These are phyloP conservation scores for Zaprionus ornatus DNA, from an alignment of 1,140 invertebrate species.

Conservation along the genomic window DNA sequence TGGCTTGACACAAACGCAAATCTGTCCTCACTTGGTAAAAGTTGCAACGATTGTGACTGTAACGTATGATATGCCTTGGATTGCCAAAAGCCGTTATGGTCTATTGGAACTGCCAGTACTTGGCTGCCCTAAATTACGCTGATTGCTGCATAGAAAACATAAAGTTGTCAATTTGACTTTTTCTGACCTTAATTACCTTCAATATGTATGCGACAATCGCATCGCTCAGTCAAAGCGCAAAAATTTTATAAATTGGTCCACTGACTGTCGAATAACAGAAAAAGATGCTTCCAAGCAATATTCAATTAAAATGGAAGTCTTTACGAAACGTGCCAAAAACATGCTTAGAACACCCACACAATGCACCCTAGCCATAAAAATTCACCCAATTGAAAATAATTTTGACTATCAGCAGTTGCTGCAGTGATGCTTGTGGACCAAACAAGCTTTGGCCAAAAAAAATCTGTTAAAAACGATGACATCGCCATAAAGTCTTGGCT, in stretches of 20 bases:
- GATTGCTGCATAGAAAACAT: not conserved
- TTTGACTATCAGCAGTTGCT: not conserved
- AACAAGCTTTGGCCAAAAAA: not conserved
- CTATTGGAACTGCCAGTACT: not conserved
- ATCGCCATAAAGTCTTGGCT: not conserved
- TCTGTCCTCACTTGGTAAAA: no score
- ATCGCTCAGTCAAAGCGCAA: not conserved
- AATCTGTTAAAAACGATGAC: not conserved
- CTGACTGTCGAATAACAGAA: not conserved
- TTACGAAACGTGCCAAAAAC: not conserved
- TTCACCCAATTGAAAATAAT: not conserved
- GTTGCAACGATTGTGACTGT: not conserved
- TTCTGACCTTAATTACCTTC: not conserved
- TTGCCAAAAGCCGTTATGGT: not conserved
- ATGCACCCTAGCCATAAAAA: not conserved
- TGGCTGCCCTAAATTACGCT: not conserved
- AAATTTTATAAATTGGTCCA: not conserved
- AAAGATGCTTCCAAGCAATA: not conserved
- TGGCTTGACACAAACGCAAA: no score
- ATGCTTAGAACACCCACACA: not conserved
- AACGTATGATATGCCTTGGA: not conserved
- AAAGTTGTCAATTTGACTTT: not conserved
- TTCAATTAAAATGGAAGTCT: not conserved
- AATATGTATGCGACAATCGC: not conserved
- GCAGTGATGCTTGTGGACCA: not conserved